Base-by-base conservation (phyloP, 2,888 invertebrate genomes). In the Uropetala carovei region DNA sequence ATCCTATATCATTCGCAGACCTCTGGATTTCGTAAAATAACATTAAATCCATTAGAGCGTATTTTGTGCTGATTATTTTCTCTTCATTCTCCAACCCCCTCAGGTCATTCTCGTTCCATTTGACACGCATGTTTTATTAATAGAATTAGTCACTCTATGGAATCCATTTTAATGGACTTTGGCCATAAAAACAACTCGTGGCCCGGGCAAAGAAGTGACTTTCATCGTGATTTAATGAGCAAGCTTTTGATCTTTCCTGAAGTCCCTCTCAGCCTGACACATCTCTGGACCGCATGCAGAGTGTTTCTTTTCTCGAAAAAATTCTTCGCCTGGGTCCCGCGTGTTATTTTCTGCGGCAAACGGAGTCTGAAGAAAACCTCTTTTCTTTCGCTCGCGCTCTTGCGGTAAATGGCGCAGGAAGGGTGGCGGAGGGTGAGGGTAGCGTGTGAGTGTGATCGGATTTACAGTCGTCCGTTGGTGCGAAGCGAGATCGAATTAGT, bases 401-500 rank as follows among this genome's bases (percentile, higher is more conserved):
- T 68, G 68, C 68, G 68, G 68, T 68, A 27, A 75, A 75, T 75
- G 75, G 13, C 75, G 75, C 13, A 10, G 4, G 43, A 43, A 43
- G 43, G 43, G 43, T 5, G 43, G 2, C 11, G 75, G 22, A 22
- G 16, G 64, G 43, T 3, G 43, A n/a, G 43, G 43, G 43, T 3
- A 43, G 43, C 43, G 43, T 43, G 43, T 43, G 43, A 43, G 43
- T 43, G 43, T 43, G 43, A 43, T 1, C 43, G 43, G 64, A 64
- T 68, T 68, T 43, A 43, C 43, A 43, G 43, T 68, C 68, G 68
- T 22, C 22, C 68, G 27, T n/a, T 75, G 75, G 75, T 75, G 75
- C 27, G 75, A 75, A 75, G 27, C 22, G 27, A 75, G 75, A 75
- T 75, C 75, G 75, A 75, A 75, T 75, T 75, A 75, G 27, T 27